Evolutionary conservation across 1,140 invertebrate species (phyloP), one percentile per base, ranked within the genome.

Genomic region (Olivierus martensii): DNA sequence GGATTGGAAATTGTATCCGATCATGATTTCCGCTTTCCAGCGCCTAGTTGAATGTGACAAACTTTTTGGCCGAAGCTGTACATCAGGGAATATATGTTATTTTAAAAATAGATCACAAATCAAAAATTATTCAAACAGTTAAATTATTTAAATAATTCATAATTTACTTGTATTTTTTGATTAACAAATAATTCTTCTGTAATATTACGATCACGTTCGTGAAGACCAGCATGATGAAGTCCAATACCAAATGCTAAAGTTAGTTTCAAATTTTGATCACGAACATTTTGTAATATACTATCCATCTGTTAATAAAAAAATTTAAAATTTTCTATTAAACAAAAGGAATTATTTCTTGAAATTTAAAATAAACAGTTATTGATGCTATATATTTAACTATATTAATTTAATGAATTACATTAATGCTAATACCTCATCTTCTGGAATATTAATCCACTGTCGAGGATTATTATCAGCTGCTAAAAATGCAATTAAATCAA

Each of bases 201-300:
- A 35, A 80, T 81, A 65, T 80, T 84, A 46, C 93, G 75, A 71
- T 99, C 96, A 60, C 77, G 77, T 50, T 98, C 93, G 60, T 90
- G 83, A 36, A 98, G 69, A 53, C 86, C 94, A 18, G 95, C 95
- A 73, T 99, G 96, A 75, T 99, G 96, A 52, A 99, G 80, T 11
- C 94, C 96, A 62, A 99, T 96, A 14, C 96, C 96, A 74, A 98
- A 99, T 0, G 88, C 83, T 14, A 99, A 72, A 0, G 89, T 92
- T 38, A 97, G 74, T 67, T 94, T 92, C 5, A 99, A 74, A 72
- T 97, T 95, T 0, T 80, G 77, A 65, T 99, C 95, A 59, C 79
- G 80, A 3, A 97, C 65, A 7, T 63, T 65, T 19, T 56, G 36
- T 34, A 73, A 65, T n/a, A 75, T 60, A 11, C 80, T 63, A 39